Conservation (phyloP, 2,888 invertebrate genomes). For the Macrosoma leucophasiata region DNA sequence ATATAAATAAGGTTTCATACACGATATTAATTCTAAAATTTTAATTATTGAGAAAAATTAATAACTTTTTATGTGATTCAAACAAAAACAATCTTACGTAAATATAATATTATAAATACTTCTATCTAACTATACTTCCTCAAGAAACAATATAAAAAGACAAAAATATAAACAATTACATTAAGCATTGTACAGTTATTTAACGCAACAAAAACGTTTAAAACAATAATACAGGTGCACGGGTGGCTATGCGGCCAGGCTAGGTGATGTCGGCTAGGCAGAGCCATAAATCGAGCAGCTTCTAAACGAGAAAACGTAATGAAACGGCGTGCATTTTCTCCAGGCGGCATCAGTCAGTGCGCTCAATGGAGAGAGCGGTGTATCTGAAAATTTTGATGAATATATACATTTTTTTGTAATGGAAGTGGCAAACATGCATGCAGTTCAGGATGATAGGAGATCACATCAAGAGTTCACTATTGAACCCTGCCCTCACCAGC, state of each 20-base stretch:
- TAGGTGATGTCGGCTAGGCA: conserved; percentile 29
- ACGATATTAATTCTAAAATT: not conserved
- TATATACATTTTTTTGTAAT: not conserved
- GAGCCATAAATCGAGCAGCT: conserved; percentile 52
- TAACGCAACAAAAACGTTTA: not conserved
- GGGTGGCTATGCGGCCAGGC: conserved; percentile 28
- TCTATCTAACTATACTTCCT: not conserved
- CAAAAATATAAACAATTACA: conserved; percentile 7
- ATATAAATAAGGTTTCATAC: not conserved
- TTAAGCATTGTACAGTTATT: conserved; percentile 14
- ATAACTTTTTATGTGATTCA: not conserved
- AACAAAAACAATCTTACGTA: not conserved
- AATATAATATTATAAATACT: not conserved
- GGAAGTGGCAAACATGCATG: not conserved
- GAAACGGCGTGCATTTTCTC: conserved; percentile 70
- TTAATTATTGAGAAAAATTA: not conserved
- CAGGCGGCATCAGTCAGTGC: conserved; percentile 56
- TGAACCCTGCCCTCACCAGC: no score
- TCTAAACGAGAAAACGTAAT: conserved; percentile 65
- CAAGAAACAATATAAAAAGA: not conserved
- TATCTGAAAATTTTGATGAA: conserved; percentile 25
- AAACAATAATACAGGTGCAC: conserved; percentile 27
- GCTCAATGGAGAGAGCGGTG: conserved; percentile 25
- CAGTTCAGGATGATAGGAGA: not conserved
- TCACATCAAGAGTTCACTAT: conserved; percentile 2